A percentile compares a stretch with the other conserved stretches of the same genome.
phyloP scores from a whole-genome alignment of 2,113 vertebrate species.

The Mus spicilegus region DNA sequence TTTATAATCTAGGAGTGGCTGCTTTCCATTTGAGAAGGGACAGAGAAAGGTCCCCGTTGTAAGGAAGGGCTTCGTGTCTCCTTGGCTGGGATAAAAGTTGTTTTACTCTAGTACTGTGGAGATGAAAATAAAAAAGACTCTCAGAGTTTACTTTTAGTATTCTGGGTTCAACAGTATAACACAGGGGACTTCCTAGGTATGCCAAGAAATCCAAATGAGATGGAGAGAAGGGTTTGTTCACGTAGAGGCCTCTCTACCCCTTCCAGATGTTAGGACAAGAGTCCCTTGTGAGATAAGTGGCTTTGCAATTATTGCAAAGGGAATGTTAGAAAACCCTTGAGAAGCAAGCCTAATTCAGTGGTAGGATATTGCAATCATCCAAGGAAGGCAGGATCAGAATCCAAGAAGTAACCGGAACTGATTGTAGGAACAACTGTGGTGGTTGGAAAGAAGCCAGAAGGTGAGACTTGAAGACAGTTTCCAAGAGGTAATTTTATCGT shows the following conservation, averaged over 20 bases:
- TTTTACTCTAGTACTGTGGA: not conserved
- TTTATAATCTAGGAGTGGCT: not conserved
- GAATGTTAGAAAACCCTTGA: not conserved
- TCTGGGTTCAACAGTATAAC: not conserved
- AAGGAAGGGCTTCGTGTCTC: not conserved
- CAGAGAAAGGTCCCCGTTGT: not conserved
- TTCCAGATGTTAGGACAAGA: not conserved
- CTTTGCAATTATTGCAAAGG: slow-evolving; percentile 47
- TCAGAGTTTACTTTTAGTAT: not conserved
- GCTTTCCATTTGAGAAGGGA: slow-evolving; percentile 15
- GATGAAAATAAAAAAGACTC: not conserved
- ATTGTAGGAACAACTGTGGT: not conserved
- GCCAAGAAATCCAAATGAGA: not conserved
- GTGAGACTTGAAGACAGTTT: not conserved
- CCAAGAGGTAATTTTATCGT: not conserved
- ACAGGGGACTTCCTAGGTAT: not conserved
- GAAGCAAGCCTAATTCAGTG: not conserved
- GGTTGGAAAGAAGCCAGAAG: not conserved
- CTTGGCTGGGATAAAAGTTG: slow-evolving; percentile 6
- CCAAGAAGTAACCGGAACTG: not conserved
- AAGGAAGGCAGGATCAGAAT: not conserved
- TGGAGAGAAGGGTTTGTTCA: not conserved
- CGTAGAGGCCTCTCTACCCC: rapidly evolving
- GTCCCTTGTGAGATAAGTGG: not conserved
- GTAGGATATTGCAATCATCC: not conserved